A percentile compares a stretch with the other conserved stretches of the same genome.
Conservation (phyloP, 2,797 vertebrate species). For the Aeoliscus strigatus region DNA sequence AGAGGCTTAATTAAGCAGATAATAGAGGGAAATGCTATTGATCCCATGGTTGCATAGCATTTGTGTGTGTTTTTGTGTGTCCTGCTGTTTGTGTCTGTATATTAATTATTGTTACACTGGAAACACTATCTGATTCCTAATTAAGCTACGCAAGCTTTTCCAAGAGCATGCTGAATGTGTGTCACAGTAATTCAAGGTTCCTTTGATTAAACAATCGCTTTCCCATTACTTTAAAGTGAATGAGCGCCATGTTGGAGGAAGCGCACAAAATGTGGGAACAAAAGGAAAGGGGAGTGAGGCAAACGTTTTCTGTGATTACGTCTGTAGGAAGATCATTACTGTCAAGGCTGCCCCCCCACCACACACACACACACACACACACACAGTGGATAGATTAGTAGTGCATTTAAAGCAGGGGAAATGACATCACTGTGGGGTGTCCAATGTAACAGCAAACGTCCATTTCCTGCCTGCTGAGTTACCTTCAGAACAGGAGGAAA, state of each 20-base stretch:
- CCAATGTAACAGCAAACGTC: too few relatives aligned
- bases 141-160: not conserved
- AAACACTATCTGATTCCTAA: not conserved
- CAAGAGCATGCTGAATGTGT: not conserved
- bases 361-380: too few relatives aligned
- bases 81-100: not conserved
- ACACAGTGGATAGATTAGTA: too few relatives aligned
- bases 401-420: too few relatives aligned
- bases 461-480: too few relatives aligned
- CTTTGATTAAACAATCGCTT: not conserved
- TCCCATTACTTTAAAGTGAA: not conserved
- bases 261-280: not conserved
- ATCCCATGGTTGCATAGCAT: constrained; percentile 40
- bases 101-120: too few relatives aligned
- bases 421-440: too few relatives aligned
- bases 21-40: constrained; percentile 69
- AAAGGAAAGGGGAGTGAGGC: too few relatives aligned
- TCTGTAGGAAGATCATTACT: too few relatives aligned
- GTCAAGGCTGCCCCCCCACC: too few relatives aligned
- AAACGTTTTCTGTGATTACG: too few relatives aligned
- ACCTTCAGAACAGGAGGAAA: too few relatives aligned
- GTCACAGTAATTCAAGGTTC: constrained; percentile 4
- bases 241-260: not conserved
- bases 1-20: constrained; percentile 70
- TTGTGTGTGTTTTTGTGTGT: constrained; percentile 1